Conservation (phyloP, 2,113 vertebrate species). For the Centropus bengalensis region DNA sequence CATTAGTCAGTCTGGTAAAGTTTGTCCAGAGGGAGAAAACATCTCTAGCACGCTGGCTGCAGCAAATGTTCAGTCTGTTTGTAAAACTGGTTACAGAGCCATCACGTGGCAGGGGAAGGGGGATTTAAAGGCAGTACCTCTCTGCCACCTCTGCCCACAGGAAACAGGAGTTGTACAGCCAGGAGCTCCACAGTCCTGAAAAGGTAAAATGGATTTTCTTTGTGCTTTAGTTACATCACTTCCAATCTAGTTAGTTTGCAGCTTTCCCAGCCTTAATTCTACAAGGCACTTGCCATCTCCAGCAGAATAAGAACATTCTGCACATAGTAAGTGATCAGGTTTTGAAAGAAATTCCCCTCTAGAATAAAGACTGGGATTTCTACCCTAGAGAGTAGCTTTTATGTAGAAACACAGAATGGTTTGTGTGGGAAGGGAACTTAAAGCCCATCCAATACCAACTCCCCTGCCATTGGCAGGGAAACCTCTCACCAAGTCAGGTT, state of each 20-base stretch:
- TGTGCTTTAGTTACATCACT: neutral
- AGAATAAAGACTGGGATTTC: neutral
- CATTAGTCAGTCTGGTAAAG: neutral
- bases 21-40: constrained; percentile 11
- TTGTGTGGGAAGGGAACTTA: no score
- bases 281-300: neutral
- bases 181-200: neutral
- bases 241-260: neutral
- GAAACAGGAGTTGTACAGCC: neutral
- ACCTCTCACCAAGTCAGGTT: no score
- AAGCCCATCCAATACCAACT: no score
- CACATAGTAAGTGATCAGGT: neutral
- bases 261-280: neutral
- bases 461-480: no score
- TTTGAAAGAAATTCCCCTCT: neutral
- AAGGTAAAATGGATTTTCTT: neutral
- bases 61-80: rapidly evolving
- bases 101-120: neutral
- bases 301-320: neutral
- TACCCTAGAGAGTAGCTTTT: neutral
- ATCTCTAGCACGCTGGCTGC: neutral
- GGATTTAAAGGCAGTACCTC: neutral
- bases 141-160: neutral
- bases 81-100: neutral
- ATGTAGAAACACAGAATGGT: no score